phyloP scores from a whole-genome alignment of 2,888 invertebrate species.

The Heliconius ismenius region DNA sequence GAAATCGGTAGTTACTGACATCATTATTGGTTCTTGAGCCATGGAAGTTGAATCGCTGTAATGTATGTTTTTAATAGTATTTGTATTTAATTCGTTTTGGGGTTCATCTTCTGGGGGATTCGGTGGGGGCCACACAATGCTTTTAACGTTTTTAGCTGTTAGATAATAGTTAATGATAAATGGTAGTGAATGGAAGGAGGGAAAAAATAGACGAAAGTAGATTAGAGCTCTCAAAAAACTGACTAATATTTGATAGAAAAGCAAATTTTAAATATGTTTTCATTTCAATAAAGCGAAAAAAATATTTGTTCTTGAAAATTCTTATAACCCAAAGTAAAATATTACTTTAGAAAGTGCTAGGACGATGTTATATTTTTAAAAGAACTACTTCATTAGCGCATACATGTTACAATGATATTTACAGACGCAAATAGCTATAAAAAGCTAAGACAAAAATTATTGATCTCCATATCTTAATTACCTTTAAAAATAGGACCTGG shows the following conservation, averaged over 20 bases:
- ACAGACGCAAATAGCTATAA: conserved; percentile 63
- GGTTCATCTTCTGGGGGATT: conserved; percentile 74
- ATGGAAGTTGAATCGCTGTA: conserved; percentile 33
- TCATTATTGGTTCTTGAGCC: conserved; percentile 35
- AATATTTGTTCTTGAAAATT: conserved; percentile 38
- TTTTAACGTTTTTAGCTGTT: conserved; percentile 78
- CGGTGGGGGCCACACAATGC: conserved; percentile 77
- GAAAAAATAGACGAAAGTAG: conserved; percentile 69
- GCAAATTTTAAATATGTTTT: conserved; percentile 13
- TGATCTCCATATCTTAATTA: conserved; percentile 67
- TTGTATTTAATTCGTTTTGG: conserved; percentile 36
- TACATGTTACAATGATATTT: conserved; percentile 57
- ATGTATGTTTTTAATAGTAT: conserved; percentile 37
- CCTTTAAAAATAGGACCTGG: conserved; percentile 80
- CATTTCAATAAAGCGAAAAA: conserved; percentile 18
- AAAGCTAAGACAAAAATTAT: conserved; percentile 62
- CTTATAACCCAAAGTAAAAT: not conserved
- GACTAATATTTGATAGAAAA: conserved; percentile 40
- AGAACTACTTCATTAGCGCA: conserved; percentile 66
- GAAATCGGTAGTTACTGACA: conserved; percentile 46
- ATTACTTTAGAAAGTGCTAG: conserved; percentile 57
- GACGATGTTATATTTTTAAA: conserved; percentile 63
- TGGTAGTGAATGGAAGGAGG: conserved; percentile 55
- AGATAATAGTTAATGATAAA: conserved; percentile 54
- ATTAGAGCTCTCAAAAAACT: conserved; percentile 64